Base-by-base conservation (phyloP, 92 coral and sea anemone species). In the Galaxea fascicularis region DNA sequence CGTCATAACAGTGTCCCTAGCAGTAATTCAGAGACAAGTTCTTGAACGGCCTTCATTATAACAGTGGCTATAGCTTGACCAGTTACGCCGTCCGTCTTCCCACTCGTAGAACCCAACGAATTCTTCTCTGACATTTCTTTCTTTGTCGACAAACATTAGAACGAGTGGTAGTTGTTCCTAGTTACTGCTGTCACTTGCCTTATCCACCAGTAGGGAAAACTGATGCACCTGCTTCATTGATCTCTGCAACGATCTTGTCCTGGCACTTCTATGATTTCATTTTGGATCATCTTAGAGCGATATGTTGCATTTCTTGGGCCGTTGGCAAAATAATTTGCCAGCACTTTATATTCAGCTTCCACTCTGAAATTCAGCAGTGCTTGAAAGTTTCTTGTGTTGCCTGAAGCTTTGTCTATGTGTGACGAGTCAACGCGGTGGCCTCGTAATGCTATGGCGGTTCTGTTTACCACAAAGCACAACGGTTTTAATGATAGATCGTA, bases 401-500 rank as follows among this genome's bases (percentile, higher is more conserved):
- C 82, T 51, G 79, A 41, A 69, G 73, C 21, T 24, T 88, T 86
- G 62, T 73, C 84, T 63, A 89, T 75, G 78, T 89, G 86, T 83
- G 70, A 67, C 65, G 74, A 71, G 85, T 92, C 95, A 86, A 89
- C 93, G 78, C 93, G 85, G 85, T 92, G 90, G 58, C 92, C 92
- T 30, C 92, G 73, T 57, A 90, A 78, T 54, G 95, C 83, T 45
- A 89, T 78, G n/a, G n/a, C n/a, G n/a, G 80, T 90, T 87, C 80
- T 92, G 93, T 57, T 78, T 87, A 54, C 91, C 95, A 30, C 91
- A 83, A 69, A 92, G 83, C 77, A 89, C 85, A 66, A 89, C 81
- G 65, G 91, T 92, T 64, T 87, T 74, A 52, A 92, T 70, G 62
- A 92, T 86, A 53, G 92, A 81, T 73, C 74, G 65, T 60, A 91